Base-by-base conservation (phyloP, 1,140 invertebrate species). In the Anastrepha ludens region DNA sequence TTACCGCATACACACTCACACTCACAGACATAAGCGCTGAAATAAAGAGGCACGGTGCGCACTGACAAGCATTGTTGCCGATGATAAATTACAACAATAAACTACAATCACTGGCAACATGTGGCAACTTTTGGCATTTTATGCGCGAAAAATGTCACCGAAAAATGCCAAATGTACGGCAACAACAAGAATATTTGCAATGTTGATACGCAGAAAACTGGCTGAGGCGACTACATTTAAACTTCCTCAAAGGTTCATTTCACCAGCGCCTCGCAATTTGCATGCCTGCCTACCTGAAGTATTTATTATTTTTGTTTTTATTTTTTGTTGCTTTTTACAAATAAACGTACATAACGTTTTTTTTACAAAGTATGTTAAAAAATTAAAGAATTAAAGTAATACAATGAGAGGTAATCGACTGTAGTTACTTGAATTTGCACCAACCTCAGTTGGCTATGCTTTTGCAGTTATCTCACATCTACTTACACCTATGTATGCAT, bases 161-260 rank as follows among this genome's bases (percentile, higher is more conserved):
- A 9, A 20, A 13, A 78, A 88, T 78, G 88, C 4, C 88, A 74
- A n/a, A 70, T 59, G 67, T 70, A 65, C 85, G 39, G 85, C 55
- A 20, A 78, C 0, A 29, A 90, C 85, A 59, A 15, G 29, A 29
- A 29, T 29, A 29, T 29, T 29, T 50, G 3, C n/a, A 60, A 29
- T 15, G 6, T 39, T 29, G 29, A 11, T 65, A 58, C 39, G 67
- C 55, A 86, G 1, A n/a, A 44, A 15, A 0, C 11, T 74, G n/a
- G 17, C 5, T 74, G 2, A 6, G 15, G 17, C 13, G 70, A 17
- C 6, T 74, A 20, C 11, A 11, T 55, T 55, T 6, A 55, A 8
- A 55, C 50, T 55, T 55, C 50, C 50, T 55, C 11, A 11, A 55
- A 55, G 50, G 6, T 55, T 2, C 50, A 55, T 55, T 55, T 55